Evolutionary conservation across 2,888 invertebrate genomes (phyloP).

Genomic region (Heliconius erato): DNA sequence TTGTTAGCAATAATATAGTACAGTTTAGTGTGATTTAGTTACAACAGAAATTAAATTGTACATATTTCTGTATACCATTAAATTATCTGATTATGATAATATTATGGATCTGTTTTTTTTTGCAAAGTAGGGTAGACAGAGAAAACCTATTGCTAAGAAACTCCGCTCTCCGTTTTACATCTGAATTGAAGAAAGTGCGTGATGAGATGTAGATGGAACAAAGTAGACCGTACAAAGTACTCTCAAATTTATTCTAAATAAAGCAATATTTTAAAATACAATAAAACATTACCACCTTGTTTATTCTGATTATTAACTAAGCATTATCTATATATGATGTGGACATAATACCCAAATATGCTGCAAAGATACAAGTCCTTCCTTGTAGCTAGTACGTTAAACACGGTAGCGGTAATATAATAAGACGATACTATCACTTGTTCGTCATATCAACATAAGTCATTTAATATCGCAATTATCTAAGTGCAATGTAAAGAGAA

Average conservation of each 20-base stretch:
- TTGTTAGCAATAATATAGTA: constrained; percentile 28
- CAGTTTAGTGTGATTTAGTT: constrained; percentile 18
- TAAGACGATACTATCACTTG: neutral
- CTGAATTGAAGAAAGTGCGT: neutral
- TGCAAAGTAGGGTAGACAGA: neutral
- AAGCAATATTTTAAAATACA: neutral
- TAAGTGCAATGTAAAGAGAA: constrained; percentile 28
- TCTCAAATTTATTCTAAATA: neutral
- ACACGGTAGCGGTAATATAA: neutral
- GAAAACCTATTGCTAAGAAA: neutral
- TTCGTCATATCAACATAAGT: neutral
- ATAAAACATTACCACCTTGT: neutral
- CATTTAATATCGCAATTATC: constrained; percentile 15
- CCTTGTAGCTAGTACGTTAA: neutral
- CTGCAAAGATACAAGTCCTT: neutral
- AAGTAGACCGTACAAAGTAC: neutral
- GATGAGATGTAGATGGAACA: too few species aligned
- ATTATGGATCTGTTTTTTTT: neutral
- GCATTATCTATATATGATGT: neutral
- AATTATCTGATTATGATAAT: neutral
- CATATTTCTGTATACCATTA: neutral
- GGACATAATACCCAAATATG: neutral
- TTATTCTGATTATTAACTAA: neutral
- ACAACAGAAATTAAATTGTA: constrained; percentile 4
- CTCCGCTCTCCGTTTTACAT: neutral